Evolutionary conservation across 2,888 invertebrate species (phyloP), one percentile per base, ranked within the genome.

Genomic region (Calameuta idolon): DNA sequence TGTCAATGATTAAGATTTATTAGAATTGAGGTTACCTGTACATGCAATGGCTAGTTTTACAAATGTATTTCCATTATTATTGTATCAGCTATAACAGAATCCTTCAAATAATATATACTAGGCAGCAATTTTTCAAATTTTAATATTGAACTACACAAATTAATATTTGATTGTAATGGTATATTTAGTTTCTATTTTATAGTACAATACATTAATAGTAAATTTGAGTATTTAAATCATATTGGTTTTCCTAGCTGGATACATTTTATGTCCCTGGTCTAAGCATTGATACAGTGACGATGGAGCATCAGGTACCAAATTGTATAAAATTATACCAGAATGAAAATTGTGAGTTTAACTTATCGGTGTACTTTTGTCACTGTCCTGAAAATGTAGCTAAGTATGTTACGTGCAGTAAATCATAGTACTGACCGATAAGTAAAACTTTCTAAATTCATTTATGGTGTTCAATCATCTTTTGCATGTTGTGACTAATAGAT

Each of bases 301-400:
- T 88, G 88, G 87, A 89, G 74, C 84, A 85, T 78, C 86, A 87
- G 84, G 86, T 88, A 87, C 82, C 85, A 83, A 81, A 80, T 82
- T 79, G 83, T 82, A 83, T 82, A 80, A 76, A 73, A 71, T 81
- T 77, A 75, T 79, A 55, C 9, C 9, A 71, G 9, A 31, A 71
- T 71, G 12, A 31, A 55, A 71, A 12, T 71, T 71, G 71, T 31
- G 30, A 71, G 31, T 31, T 71, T 71, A 31, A 31, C 33, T 71
- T 71, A 71, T 71, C 71, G 71, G 71, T 71, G 12, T 9, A 34
- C 2, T 71, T 71, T 31, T 31, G 9, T 2, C 9, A 23, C 9
- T 55, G 9, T 9, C 55, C 9, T 55, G 55, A 55, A 55, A 55
- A 55, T 9, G 9, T 40, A 23, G 15, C 4, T 40, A 40, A 9